Percentiles rank a stretch among this genome's conserved stretches.
phyloP scores from a whole-genome alignment of 2,797 vertebrate genomes.

The Brotogeris chrysoptera region DNA sequence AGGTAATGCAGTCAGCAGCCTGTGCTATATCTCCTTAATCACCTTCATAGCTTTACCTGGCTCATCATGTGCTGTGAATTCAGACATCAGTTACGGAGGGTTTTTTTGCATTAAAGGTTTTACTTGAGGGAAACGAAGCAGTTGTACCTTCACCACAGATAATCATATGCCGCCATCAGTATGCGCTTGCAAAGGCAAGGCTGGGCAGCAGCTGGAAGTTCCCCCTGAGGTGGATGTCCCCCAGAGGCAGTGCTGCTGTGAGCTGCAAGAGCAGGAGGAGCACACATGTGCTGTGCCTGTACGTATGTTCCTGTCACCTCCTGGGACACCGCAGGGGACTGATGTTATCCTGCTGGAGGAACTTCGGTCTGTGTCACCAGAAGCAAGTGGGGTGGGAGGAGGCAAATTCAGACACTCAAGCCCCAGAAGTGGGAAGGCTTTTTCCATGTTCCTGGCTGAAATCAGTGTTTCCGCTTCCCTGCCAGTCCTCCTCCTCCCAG shows the following conservation, averaged over 20 bases:
- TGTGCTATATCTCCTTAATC: conserved; percentile 4
- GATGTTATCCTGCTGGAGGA: not conserved
- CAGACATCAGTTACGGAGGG: not conserved
- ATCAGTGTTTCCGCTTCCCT: not conserved
- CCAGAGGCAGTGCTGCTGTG: not conserved
- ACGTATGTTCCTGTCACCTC: not conserved
- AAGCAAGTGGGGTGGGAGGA: not conserved
- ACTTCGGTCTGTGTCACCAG: not conserved
- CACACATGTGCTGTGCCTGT: rapidly evolving
- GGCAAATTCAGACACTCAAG: not conserved
- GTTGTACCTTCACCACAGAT: not conserved
- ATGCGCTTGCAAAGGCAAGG: not conserved
- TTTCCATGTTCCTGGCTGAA: not conserved
- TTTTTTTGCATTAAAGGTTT: not conserved
- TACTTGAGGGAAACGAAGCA: not conserved
- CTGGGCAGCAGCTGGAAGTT: not conserved
- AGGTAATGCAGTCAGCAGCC: not conserved
- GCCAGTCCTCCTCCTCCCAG: not conserved
- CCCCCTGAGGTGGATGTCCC: not conserved
- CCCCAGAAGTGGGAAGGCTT: not conserved
- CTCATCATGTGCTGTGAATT: not conserved
- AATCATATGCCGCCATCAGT: rapidly evolving
- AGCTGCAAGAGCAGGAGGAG: not conserved
- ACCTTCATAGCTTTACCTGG: not conserved
- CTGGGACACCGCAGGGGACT: not conserved